phyloP scores from a whole-genome alignment of 30 jellyfish, hydroid and myxozoan genomes.

The Clytia hemisphaerica region DNA sequence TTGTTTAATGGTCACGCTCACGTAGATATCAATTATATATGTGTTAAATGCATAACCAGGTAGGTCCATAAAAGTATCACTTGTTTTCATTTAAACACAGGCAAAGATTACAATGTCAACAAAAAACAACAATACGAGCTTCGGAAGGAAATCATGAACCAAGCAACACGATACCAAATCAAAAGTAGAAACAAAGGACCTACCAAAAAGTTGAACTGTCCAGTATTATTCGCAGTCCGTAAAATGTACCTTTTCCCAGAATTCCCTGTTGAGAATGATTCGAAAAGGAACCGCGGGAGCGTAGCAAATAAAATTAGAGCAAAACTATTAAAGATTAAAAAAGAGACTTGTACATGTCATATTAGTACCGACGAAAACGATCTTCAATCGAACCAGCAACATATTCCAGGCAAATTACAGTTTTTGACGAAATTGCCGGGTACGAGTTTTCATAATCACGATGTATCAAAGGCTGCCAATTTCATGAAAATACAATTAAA shows the following conservation, averaged over 20 bases:
- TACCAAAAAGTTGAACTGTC: constrained; percentile 30
- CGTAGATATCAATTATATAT: no score
- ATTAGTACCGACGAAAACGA: not conserved
- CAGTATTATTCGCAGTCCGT: constrained; percentile 29
- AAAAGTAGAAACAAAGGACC: constrained; percentile 32
- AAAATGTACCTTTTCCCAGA: constrained; percentile 26
- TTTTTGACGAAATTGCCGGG: constrained; percentile 22
- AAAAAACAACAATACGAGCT: constrained; percentile 31
- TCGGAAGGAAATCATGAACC: constrained; percentile 25
- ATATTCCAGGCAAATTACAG: constrained; percentile 13
- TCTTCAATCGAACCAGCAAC: not conserved
- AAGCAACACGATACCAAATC: constrained; percentile 29
- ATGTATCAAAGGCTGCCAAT: constrained; percentile 29
- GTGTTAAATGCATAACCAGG: no score
- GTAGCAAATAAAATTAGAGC: constrained; percentile 24
- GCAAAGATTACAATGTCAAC: constrained; percentile 29
- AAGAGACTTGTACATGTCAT: constrained; percentile 11
- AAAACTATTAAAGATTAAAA: constrained; percentile 8
- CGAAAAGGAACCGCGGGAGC: constrained; percentile 28
- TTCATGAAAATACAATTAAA: constrained; percentile 26
- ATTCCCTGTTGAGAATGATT: constrained; percentile 16
- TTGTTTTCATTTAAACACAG: no score
- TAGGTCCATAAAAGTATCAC: no score
- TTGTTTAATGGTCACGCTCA: no score
- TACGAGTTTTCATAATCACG: constrained; percentile 15